Conservation (phyloP, 2,888 invertebrate genomes). For the Euproctis similis region DNA sequence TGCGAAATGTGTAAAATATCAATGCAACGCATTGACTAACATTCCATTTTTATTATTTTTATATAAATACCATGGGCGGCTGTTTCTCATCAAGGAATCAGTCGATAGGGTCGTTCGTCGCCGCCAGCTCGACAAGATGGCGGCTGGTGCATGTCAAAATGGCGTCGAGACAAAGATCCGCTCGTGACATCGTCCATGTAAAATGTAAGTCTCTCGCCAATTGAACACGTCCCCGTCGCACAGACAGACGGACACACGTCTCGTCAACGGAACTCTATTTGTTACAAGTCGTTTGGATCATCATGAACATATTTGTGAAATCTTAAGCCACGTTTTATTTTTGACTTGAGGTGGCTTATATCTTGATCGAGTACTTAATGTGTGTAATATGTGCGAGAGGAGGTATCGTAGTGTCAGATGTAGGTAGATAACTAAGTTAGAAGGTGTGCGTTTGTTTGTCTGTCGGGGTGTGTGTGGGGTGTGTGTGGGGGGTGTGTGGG, state of each 20-base stretch:
- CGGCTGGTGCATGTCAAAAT: constrained; percentile 34
- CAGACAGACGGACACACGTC: constrained; percentile 19
- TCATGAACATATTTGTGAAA: not conserved
- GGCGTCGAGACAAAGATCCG: constrained; percentile 39
- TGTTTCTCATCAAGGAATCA: constrained; percentile 51
- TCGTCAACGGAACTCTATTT: too few relatives aligned
- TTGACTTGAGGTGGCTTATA: too few relatives aligned
- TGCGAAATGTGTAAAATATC: constrained; percentile 50
- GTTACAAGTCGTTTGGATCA: constrained; percentile 24
- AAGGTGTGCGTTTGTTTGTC: too few relatives aligned
- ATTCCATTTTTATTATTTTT: constrained; percentile 48
- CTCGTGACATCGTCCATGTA: constrained; percentile 24
- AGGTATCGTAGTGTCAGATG: too few relatives aligned
- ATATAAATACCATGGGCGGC: constrained; percentile 46
- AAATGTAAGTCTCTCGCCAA: constrained; percentile 45
- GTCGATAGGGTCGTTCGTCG: constrained; percentile 63
- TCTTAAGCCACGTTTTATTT: too few relatives aligned
- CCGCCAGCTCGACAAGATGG: constrained; percentile 49
- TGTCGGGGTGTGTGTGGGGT: too few relatives aligned
- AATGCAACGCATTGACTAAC: constrained; percentile 58
- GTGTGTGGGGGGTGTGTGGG: not conserved
- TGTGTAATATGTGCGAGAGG: too few relatives aligned
- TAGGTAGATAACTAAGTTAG: too few relatives aligned
- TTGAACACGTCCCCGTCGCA: constrained; percentile 11
- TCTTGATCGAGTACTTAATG: too few relatives aligned